Base-by-base conservation (phyloP, 2,797 vertebrate species). In the Hemibagrus guttatus region DNA sequence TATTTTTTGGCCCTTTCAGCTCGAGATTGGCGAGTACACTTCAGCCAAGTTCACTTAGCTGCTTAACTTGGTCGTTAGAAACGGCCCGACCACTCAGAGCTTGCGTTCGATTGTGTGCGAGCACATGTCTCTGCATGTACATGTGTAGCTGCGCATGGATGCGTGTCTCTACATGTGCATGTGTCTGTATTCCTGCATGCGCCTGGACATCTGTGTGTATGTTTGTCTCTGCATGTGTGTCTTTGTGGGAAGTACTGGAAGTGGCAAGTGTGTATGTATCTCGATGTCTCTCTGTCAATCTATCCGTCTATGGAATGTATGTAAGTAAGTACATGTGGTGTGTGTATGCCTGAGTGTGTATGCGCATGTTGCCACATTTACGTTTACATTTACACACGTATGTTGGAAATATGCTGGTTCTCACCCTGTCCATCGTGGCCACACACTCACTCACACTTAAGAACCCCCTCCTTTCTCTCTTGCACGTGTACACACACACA, bases 61-160 rank as follows among this genome's bases (percentile, higher is more conserved):
- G 80, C 80, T 88, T n/a, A 86, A 89, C 87, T 88, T 63, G 63
- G 76, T 86, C 83, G 89, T 89, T 90, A 89, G 89, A 90, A 91
- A 89, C 61, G 84, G 78, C 85, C 88, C 86, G 85, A 88, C 88
- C 90, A 87, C 87, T 54, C 81, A 35, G 66, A 23, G 16, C 54
- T 72, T 12, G 7, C 4, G 2, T 69, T 9, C 8, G n/a, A 39
- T 28, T 42, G 16, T 79, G 28, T 58, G 52, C 26, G 6, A 6
- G 35, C 23, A 11, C 11, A 16, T 39, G 39, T 64, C 35, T 49
- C 26, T 81, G 31, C 39, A 63, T 83, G 49, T 14, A 23, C 49
- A 23, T 0, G 35, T 42, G 26, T 26, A 52, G 81, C n/a, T 6
- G 28, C 66, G 81, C 46, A 56, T 8, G 17, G 11, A 0, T 23